Conservation (phyloP, 2,113 vertebrate genomes). For the Chrysochloris asiatica region DNA sequence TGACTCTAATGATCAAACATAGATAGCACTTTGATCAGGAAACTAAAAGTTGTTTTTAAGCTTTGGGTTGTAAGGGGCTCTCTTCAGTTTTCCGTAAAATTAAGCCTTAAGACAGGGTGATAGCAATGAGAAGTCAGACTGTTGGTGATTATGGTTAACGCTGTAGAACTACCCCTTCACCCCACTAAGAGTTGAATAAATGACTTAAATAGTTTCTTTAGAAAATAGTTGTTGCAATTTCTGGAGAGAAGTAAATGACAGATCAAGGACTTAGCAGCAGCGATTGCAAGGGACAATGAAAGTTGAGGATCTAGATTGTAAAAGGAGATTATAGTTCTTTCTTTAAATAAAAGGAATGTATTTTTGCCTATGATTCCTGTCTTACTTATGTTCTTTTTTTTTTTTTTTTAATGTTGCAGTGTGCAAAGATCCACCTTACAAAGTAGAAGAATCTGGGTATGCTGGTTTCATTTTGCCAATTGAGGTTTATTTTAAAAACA, state of each 20-base stretch:
- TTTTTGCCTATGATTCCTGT: constrained; percentile 15
- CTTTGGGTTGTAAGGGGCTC: background rate
- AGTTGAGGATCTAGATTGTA: background rate
- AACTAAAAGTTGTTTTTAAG: background rate
- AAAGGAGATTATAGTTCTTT: background rate
- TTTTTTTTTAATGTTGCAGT: constrained; percentile 84
- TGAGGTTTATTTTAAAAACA: constrained; percentile 95
- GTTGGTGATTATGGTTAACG: background rate
- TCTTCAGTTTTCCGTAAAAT: background rate
- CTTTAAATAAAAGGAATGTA: background rate
- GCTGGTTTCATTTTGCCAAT: constrained; percentile 95
- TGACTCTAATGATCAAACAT: background rate
- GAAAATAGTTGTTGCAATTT: background rate
- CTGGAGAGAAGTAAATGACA: constrained; percentile 18
- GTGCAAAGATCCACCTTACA: constrained; percentile 94
- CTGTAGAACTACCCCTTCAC: background rate
- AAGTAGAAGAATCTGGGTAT: constrained; percentile 95
- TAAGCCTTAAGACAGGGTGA: background rate
- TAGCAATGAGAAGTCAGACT: background rate
- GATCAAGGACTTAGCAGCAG: background rate
- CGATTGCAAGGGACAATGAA: background rate
- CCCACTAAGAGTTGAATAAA: background rate
- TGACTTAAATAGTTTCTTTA: constrained; percentile 9
- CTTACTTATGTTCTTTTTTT: constrained; percentile 62
- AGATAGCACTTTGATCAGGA: background rate